Base-by-base conservation (phyloP, 2,888 invertebrate genomes). In the Abscondita cerata region DNA sequence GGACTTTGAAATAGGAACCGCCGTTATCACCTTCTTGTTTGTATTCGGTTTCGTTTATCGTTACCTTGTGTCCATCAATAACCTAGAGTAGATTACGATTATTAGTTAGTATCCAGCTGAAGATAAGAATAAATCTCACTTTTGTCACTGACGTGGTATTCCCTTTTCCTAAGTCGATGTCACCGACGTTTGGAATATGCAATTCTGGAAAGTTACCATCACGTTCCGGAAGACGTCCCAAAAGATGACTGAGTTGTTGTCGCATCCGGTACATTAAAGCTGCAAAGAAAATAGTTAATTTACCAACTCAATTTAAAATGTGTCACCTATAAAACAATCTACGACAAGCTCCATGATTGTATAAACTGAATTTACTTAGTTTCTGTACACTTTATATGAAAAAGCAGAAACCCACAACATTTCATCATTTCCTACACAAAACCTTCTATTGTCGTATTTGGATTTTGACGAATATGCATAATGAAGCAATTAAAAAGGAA, bases 21-120 rank as follows among this genome's bases (percentile, higher is more conserved):
- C 73, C 76, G 40, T 74, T 68, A 44, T 73, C 72, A 20, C 80
- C 79, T 57, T 81, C 77, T 41, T 79, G 76, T 38, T 76, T 75
- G 75, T 82, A 84, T 52, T 81, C 81, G 1, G 85, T 85, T 69
- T 84, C 83, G 72, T 85, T 85, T 62, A 84, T 80, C 25, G 83
- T 82, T 44, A 85, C 83, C 25, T 82, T 80, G 72, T 84, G 84
- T 41, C 84, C 83, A 63, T 83, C 78, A 67, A 84, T 81, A 9
- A 84, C 67, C 85, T 85, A 70, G 13, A 73, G 66, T 90, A 79
- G 12, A 15, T 15, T 13, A 6, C 1, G 18, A 15, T 15, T 51
- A 12, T 4, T 9, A 16, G 41, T 15, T 9, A 41, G 15, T 16
- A 9, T 41, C 5, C 16, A 38, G 9, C 4, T 38, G 9, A n/a